Percentiles rank a stretch among this genome's conserved stretches.
These are phyloP conservation scores for Calephelis virginiensis DNA, from an alignment of 1,140 invertebrate genomes.

Conservation along the genomic window DNA sequence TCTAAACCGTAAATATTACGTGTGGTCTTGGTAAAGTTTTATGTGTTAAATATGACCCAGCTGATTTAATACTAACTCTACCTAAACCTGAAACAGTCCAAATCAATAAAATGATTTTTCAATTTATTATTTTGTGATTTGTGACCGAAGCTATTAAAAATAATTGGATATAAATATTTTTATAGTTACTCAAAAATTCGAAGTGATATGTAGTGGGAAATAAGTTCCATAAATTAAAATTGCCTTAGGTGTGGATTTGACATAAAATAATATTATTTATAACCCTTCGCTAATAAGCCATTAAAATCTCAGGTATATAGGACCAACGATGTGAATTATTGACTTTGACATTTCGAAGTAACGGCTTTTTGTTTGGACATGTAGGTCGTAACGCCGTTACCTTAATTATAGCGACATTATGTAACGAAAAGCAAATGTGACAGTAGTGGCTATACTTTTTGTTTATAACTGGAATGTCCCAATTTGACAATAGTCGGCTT, in stretches of 20 bases:
- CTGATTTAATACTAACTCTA: no score
- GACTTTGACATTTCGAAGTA: conserved; percentile 9
- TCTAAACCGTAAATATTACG: no score
- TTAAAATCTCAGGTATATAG: not conserved
- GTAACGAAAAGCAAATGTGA: conserved; percentile 43
- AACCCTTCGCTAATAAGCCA: not conserved
- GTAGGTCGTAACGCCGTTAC: conserved; percentile 11
- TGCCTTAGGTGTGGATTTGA: not conserved
- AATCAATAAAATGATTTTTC: no score
- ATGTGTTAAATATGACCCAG: no score
- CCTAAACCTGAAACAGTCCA: no score
- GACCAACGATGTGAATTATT: not conserved
- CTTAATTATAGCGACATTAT: conserved; percentile 23
- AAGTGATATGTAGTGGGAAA: not conserved
- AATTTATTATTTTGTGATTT: no score
- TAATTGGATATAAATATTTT: not conserved
- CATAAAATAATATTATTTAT: conserved; percentile 2
- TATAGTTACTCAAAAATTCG: not conserved
- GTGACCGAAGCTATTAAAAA: no score
- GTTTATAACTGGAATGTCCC: conserved; percentile 27
- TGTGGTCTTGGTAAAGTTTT: no score
- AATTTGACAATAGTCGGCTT: conserved; percentile 14
- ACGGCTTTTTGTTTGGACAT: conserved; percentile 7
- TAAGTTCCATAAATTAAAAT: not conserved
- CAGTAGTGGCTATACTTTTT: conserved; percentile 25